Conservation (phyloP, 2,797 vertebrate species). For the Huso huso region DNA sequence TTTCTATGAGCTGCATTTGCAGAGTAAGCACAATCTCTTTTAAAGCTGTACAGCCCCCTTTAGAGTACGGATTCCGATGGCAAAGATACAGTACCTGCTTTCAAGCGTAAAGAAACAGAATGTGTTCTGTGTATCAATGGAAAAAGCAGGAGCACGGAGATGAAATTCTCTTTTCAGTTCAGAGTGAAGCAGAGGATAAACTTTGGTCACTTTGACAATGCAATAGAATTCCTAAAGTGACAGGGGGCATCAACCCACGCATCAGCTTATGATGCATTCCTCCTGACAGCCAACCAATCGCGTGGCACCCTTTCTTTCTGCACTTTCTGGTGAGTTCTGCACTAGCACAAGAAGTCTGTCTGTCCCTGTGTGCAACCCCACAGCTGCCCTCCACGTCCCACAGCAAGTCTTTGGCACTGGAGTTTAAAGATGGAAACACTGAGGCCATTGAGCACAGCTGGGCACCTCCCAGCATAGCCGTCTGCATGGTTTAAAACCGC, state of each 20-base stretch:
- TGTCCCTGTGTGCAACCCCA: background rate
- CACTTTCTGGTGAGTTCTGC: background rate
- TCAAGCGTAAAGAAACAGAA: background rate
- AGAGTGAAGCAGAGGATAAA: background rate
- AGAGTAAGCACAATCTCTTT: too few relatives aligned
- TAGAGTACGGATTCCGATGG: too few relatives aligned
- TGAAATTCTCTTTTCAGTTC: too few relatives aligned
- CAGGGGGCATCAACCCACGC: background rate
- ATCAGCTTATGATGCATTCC: background rate
- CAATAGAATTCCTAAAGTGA: background rate
- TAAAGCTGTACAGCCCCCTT: too few relatives aligned
- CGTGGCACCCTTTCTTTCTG: slow-evolving; percentile 13
- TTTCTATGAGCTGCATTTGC: too few relatives aligned
- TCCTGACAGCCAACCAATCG: background rate
- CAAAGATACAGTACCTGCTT: slow-evolving; percentile 1
- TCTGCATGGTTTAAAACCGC: slow-evolving; percentile 28
- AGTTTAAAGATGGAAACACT: slow-evolving; percentile 27
- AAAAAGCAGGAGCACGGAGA: background rate
- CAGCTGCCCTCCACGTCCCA: slow-evolving; percentile 20
- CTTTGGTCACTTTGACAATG: background rate
- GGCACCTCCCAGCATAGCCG: slow-evolving; percentile 35
- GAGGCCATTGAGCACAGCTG: slow-evolving; percentile 35
- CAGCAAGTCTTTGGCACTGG: slow-evolving; percentile 19
- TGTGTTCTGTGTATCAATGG: background rate
- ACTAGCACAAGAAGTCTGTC: background rate